Base-by-base conservation (phyloP, 2,113 vertebrate species). In the Plecturocebus donacophilus region DNA sequence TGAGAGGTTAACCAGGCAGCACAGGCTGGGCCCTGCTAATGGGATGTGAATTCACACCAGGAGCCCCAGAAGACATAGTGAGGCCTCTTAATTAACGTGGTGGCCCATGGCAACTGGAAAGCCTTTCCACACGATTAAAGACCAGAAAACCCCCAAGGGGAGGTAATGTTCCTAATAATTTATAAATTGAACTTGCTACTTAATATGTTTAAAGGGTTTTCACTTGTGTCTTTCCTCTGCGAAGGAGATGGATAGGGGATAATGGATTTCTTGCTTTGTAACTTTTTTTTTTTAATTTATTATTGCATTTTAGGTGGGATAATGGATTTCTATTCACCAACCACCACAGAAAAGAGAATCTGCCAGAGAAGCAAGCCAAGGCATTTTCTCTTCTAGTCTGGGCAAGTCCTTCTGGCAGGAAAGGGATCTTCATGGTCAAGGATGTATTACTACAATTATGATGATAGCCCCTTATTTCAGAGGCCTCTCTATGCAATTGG, bases 151-250 rank as follows among this genome's bases (percentile, higher is more conserved):
- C 77, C 97, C 68, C 93, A 75, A 95, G 96, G 95, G 96, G 81
- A 97, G 85, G 73, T 96, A 92, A 94, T 95, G 68, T 96, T 90
- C 95, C 97, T 98, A 97, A 97, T 98, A 96, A 97, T 92, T 95
- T 97, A 96, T 97, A 97, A 96, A 97, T 93, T 96, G 96, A 90
- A 95, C 96, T 95, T 21, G 0, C 90, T 97, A n/a, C 77, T 97
- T 96, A 91, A 96, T 94, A 96, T 95, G 96, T 96, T 96, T 89
- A 38, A 70, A 80, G 61, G 32, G 13, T 91, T 94, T 77, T 95
- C 58, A 82, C 81, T 95, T 30, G 23, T 70, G 20, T 70, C 90
- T 96, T 93, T 94, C 42, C 58, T 64, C 75, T 92, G 90, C 68
- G 66, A 90, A 94, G 32, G 47, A 95, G 87, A 87, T 71, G 77